phyloP scores from a whole-genome alignment of 2,888 invertebrate genomes.

The Crocallis elinguaria region DNA sequence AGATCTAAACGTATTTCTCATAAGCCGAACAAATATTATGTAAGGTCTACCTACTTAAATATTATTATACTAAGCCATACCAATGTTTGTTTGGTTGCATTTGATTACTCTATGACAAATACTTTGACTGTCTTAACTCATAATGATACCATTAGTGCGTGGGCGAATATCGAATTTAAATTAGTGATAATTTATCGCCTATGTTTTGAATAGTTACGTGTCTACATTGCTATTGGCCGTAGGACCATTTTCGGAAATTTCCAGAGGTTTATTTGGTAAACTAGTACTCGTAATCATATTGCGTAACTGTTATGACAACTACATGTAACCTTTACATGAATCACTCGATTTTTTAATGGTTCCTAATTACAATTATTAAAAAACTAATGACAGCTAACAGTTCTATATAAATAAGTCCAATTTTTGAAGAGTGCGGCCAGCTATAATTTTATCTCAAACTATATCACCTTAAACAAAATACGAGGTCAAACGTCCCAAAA shows the following conservation, averaged over 20 bases:
- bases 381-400: no score
- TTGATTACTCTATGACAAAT: slow-evolving; percentile 38
- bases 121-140: slow-evolving; percentile 62
- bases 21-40: neutral
- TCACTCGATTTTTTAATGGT: no score
- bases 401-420: no score
- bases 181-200: slow-evolving; percentile 72
- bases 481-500: slow-evolving; percentile 34
- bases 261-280: slow-evolving; percentile 44
- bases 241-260: slow-evolving; percentile 69
- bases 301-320: no score
- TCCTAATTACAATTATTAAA: no score
- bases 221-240: slow-evolving; percentile 45
- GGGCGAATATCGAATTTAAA: slow-evolving; percentile 74
- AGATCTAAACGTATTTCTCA: no score
- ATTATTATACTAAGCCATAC: slow-evolving; percentile 20
- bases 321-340: no score
- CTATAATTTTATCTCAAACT: slow-evolving; percentile 19
- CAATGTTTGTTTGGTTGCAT: slow-evolving; percentile 36
- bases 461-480: slow-evolving; percentile 37
- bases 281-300: neutral
- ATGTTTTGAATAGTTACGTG: slow-evolving; percentile 64
- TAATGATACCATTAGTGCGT: slow-evolving; percentile 62
- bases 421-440: neutral
- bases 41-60: neutral